Evolutionary conservation across 2,888 invertebrate genomes (phyloP).

Genomic region (Athalia rosae): DNA sequence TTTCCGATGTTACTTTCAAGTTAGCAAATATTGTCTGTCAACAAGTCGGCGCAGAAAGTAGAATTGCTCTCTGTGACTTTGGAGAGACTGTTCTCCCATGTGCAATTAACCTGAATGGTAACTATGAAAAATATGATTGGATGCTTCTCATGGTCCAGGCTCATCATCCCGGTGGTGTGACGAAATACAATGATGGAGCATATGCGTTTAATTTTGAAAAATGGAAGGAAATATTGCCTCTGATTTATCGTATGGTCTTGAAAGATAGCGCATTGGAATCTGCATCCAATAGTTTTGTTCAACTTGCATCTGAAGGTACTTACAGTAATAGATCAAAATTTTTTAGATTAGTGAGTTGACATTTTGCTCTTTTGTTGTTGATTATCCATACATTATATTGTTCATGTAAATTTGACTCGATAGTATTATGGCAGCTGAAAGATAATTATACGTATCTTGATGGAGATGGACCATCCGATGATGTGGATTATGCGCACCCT

Average conservation of each 20-base stretch:
- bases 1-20: constrained; percentile 58
- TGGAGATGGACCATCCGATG: not conserved
- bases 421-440: constrained; percentile 31
- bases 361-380: no score
- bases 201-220: constrained; percentile 70
- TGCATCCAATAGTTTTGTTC: constrained; percentile 57
- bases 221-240: constrained; percentile 72
- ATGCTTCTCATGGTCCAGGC: constrained; percentile 75
- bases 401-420: not conserved
- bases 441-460: constrained; percentile 26
- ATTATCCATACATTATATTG: constrained; percentile 8
- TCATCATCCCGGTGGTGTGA: constrained; percentile 75
- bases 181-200: constrained; percentile 64
- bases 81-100: constrained; percentile 74
- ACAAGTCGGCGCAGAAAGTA: constrained; percentile 76
- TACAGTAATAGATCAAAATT: not conserved
- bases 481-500: constrained; percentile 39
- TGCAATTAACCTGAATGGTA: constrained; percentile 71
- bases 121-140: constrained; percentile 73
- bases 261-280: constrained; percentile 62
- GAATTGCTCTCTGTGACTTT: constrained; percentile 76
- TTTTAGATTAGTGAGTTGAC: not conserved
- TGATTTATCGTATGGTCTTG: constrained; percentile 69
- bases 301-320: constrained; percentile 66
- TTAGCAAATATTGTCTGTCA: constrained; percentile 59